Evolutionary conservation across 2,888 invertebrate species (phyloP).

Genomic region (Meloe dianella): DNA sequence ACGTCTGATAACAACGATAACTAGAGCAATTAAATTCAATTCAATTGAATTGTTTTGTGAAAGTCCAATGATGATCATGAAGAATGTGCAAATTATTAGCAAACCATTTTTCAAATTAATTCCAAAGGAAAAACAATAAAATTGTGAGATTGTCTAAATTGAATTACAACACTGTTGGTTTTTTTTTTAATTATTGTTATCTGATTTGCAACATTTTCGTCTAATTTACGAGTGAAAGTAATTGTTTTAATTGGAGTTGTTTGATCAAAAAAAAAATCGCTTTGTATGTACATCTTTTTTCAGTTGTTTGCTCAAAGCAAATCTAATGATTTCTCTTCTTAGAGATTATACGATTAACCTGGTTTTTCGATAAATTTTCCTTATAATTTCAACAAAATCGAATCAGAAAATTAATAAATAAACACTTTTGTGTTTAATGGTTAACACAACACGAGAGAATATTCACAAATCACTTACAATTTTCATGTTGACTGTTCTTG

Average conservation of each 20-base stretch:
- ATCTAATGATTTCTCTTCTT: background rate
- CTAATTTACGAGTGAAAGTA: background rate
- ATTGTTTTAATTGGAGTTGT: background rate
- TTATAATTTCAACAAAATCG: background rate
- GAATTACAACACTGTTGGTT: too few relatives aligned
- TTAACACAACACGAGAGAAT: too few relatives aligned
- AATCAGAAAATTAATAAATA: background rate
- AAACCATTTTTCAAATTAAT: background rate
- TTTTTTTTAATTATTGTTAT: too few relatives aligned
- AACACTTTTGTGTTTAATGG: background rate
- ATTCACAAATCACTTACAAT: slow-evolving; percentile 34
- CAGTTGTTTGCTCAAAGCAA: background rate
- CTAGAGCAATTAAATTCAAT: background rate
- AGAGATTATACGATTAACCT: background rate
- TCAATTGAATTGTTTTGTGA: background rate
- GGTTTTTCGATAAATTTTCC: background rate
- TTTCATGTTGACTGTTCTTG: slow-evolving; percentile 35
- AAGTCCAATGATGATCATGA: background rate
- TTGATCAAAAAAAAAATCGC: background rate
- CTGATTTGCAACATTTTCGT: too few relatives aligned
- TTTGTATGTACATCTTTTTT: background rate
- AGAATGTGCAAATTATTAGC: background rate
- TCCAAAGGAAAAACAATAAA: background rate
- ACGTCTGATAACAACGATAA: background rate
- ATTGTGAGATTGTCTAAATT: too few relatives aligned